Evolutionary conservation across 2,888 invertebrate genomes (phyloP).

Genomic region (Callinectes sapidus): DNA sequence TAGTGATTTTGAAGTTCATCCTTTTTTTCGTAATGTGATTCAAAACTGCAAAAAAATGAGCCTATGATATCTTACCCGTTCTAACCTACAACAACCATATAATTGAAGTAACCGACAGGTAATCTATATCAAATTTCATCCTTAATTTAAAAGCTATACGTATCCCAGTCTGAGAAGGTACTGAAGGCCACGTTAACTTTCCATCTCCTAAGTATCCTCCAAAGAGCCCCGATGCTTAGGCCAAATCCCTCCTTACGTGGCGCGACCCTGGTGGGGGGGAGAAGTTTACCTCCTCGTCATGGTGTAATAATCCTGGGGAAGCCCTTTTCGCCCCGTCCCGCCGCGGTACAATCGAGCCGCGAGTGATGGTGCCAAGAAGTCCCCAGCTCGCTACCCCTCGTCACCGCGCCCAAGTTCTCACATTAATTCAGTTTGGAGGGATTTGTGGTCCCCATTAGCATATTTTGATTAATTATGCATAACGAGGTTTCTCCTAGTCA

Average conservation of each 20-base stretch:
- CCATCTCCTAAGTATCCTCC: background rate
- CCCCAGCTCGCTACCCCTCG: background rate
- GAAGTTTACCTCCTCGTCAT: background rate
- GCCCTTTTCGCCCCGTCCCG: slow-evolving; percentile 1
- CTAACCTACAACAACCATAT: too few relatives aligned
- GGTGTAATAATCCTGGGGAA: background rate
- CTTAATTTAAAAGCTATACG: background rate
- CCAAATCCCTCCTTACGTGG: background rate
- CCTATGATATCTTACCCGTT: too few relatives aligned
- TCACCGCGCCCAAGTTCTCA: slow-evolving; percentile 50
- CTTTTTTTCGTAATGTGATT: too few relatives aligned
- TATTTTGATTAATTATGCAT: slow-evolving; percentile 55
- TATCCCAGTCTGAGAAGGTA: background rate
- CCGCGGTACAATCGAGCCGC: slow-evolving; percentile 1
- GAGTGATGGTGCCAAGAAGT: slow-evolving; percentile 17
- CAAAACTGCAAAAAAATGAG: too few relatives aligned
- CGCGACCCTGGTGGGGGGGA: background rate
- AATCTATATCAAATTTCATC: too few relatives aligned
- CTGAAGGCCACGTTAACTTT: background rate
- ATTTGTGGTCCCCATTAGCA: slow-evolving; percentile 52
- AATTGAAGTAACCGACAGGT: too few relatives aligned
- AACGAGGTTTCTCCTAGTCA: slow-evolving; percentile 53
- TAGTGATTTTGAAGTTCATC: too few relatives aligned
- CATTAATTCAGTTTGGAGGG: slow-evolving; percentile 54
- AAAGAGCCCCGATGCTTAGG: background rate